These are phyloP conservation scores for Netelia virgata DNA, from an alignment of 2,888 invertebrate genomes.

Conservation along the genomic window DNA sequence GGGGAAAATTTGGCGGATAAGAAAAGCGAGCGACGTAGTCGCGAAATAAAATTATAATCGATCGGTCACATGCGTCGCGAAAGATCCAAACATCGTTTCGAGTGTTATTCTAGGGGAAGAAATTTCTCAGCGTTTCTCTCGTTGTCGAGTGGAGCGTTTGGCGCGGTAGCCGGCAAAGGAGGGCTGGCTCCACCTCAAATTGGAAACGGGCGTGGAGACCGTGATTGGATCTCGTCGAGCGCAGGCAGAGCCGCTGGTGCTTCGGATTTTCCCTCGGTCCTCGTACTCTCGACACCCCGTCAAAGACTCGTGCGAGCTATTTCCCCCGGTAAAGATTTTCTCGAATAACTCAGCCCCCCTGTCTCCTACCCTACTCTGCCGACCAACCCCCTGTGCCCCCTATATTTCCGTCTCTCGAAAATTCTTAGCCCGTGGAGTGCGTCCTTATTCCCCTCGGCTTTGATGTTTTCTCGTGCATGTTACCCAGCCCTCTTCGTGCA, in stretches of 20 bases:
- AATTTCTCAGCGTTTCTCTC: too few relatives aligned
- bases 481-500: not conserved
- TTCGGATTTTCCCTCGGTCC: conserved; percentile 38
- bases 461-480: conserved; percentile 50
- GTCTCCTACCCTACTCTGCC: too few relatives aligned
- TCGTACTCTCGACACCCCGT: conserved; percentile 19
- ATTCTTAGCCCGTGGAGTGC: conserved; percentile 35
- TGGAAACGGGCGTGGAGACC: conserved; percentile 43
- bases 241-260: not conserved
- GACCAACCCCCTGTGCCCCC: conserved; percentile 17
- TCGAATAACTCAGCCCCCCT: conserved; percentile 56
- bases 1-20: too few relatives aligned
- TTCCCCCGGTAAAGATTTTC: conserved; percentile 55
- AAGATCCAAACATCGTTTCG: too few relatives aligned
- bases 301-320: conserved; percentile 62
- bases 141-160: too few relatives aligned
- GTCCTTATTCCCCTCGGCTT: conserved; percentile 32
- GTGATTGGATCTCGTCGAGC: conserved; percentile 60
- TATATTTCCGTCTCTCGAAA: conserved; percentile 51
- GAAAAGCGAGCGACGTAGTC: too few relatives aligned
- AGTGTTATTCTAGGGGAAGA: not conserved
- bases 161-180: too few relatives aligned
- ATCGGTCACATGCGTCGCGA: too few relatives aligned
- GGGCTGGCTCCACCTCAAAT: conserved; percentile 46
- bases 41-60: too few relatives aligned